Percentiles rank a stretch among this genome's conserved stretches.
Conservation (phyloP, 2,113 vertebrate species). For the Microtus montanus region DNA sequence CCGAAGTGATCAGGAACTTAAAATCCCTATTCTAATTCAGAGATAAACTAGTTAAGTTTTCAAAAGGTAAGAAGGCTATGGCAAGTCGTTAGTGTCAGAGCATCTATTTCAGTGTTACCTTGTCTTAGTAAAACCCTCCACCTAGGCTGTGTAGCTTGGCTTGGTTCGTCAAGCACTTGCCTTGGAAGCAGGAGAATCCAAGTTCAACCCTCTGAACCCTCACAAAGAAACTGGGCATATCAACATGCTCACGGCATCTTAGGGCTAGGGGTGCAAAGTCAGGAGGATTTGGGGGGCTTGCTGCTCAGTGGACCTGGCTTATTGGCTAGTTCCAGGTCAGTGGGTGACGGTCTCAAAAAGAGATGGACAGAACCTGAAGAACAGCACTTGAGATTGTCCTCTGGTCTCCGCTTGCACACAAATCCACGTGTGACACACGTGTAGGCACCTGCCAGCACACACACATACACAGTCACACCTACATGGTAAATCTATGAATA, state of each 20-base stretch:
- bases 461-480: neutral
- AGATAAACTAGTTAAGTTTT: conserved; percentile 68
- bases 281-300: neutral
- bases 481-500: neutral
- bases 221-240: neutral
- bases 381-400: neutral
- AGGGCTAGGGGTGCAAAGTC: neutral
- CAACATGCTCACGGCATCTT: too few species aligned
- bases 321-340: neutral
- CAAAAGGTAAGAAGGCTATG: conserved; percentile 67
- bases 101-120: conserved; percentile 65
- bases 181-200: neutral
- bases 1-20: conserved; percentile 48
- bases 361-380: neutral
- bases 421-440: neutral
- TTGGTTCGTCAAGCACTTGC: neutral
- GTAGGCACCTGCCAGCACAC: too few species aligned
- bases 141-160: neutral
- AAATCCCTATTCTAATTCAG: conserved; percentile 70
- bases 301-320: neutral
- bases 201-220: neutral
- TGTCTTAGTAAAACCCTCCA: conserved; percentile 75
- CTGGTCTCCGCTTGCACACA: neutral
- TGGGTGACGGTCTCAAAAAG: neutral
- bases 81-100: conserved; percentile 47